Base-by-base conservation (phyloP, 2,113 vertebrate species). In the Mesocricetus auratus region DNA sequence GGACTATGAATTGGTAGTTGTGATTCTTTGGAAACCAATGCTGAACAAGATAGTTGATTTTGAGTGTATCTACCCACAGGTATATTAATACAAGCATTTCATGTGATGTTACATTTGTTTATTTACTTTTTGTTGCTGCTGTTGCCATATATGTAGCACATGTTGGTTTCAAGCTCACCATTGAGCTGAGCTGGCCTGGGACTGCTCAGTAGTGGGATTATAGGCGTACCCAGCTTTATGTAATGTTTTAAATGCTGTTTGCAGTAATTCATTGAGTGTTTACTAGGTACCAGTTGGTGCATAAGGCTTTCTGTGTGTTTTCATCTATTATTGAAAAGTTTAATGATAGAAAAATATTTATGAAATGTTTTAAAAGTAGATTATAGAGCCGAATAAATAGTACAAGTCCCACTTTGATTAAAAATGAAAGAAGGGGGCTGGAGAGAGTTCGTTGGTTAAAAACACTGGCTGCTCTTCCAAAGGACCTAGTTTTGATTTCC, bases 341-440 rank as follows among this genome's bases (percentile, higher is more conserved):
- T 94, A 87, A 66, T 86, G 83, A 64, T 92, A 93, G 39, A 42
- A 92, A 96, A 83, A 31, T 95, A 10, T 45, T 95, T 95, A 19
- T 69, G 19, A 88, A 88, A 45, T 50, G 9, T 94, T 96, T 68
- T 60, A 91, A 9, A 90, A 60, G 17, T 53, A 93, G 50, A 50
- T 82, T 71, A 64, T 95, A 93, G 92, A 77, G 58, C 58, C 91
- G 71, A 82, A 53, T 88, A 69, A 86, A 17, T 95, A 92, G 22
- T 68, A 66, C 71, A 97, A 91, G 89, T 96, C 36, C 17, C 66
- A 15, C 66, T 79, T 91, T 94, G 7, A 86, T 91, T 88, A 31
- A 36, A 66, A 85, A 85, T 39, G 66, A 86, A 68, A 50, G 68
- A 24, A 36, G 42, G 31, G 36, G 56, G 6, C 79, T 60, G n/a